A percentile compares a stretch with the other conserved stretches of the same genome.
Conservation (phyloP, 2,888 invertebrate species). For the Drosophila demipolita region DNA sequence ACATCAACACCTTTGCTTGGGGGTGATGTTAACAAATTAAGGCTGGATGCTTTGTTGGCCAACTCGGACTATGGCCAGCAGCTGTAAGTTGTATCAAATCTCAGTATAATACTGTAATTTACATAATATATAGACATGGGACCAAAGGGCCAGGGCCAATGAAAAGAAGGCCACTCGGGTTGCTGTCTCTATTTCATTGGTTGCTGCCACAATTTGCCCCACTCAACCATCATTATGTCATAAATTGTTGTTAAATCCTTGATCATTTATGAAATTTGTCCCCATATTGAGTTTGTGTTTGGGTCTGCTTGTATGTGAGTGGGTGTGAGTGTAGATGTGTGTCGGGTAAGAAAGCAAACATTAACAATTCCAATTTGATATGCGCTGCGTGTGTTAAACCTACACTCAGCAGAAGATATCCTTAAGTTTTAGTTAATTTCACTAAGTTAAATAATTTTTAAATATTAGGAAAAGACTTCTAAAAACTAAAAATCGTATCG, state of each 20-base stretch:
- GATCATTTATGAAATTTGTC: conserved; percentile 80
- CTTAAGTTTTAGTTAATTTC: background rate
- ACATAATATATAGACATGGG: conserved; percentile 73
- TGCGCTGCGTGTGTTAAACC: conserved; percentile 55
- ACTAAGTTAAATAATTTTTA: background rate
- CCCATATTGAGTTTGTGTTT: conserved; percentile 34
- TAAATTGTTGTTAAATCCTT: conserved; percentile 80
- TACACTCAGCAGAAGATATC: conserved; percentile 1
- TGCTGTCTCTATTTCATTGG: conserved; percentile 42
- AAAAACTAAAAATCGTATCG: background rate
- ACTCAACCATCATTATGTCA: conserved; percentile 76
- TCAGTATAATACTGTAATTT: conserved; percentile 79
- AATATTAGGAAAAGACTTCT: background rate
- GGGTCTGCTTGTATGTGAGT: background rate
- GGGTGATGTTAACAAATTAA: conserved; percentile 33
- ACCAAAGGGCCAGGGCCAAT: conserved; percentile 24
- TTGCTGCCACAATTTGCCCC: conserved; percentile 59
- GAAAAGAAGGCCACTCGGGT: conserved; percentile 41
- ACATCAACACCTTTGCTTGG: conserved; percentile 50
- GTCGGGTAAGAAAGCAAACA: background rate
- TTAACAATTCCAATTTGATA: conserved; percentile 46
- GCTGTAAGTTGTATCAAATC: conserved; percentile 73
- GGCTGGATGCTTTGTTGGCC: conserved; percentile 33
- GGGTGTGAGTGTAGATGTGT: conserved; percentile 5
- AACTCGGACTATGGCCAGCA: conserved; percentile 55